These are phyloP conservation scores for Megaceryle alcyon DNA, from an alignment of 2,797 vertebrate species.

Conservation along the genomic window DNA sequence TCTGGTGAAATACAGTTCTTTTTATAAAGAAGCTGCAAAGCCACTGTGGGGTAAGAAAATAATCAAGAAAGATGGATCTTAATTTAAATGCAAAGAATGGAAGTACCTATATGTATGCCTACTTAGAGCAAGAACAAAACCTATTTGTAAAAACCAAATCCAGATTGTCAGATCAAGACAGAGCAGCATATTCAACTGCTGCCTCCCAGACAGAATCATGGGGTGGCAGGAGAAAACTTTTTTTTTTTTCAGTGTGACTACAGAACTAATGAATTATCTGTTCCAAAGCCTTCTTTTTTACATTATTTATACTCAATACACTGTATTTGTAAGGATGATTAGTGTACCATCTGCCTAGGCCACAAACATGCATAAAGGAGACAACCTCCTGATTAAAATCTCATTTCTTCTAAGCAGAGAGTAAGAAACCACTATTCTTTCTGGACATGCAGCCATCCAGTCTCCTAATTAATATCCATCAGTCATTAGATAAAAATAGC, in stretches of 20 bases:
- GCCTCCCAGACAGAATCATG: not conserved
- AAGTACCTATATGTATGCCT: not conserved
- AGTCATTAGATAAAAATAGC: not conserved
- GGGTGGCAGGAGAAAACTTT: not conserved
- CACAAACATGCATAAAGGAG: conserved; percentile 13
- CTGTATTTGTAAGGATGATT: conserved; percentile 13
- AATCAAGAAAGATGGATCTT: not conserved
- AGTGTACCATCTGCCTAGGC: conserved; percentile 14
- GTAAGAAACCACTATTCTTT: not conserved
- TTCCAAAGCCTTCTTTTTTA: not conserved
- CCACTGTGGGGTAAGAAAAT: fast-evolving
- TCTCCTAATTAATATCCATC: conserved; percentile 38
- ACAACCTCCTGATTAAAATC: conserved; percentile 31
- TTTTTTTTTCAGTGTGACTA: not conserved
- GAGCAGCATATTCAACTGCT: not conserved
- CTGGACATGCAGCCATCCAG: conserved; percentile 1
- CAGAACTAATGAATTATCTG: conserved; percentile 4
- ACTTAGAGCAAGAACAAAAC: not conserved
- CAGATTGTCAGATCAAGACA: not conserved
- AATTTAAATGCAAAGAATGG: not conserved
- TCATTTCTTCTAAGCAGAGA: not conserved
- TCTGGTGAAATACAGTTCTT: not conserved
- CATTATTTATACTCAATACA: conserved; percentile 13
- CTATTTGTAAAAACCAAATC: not conserved
- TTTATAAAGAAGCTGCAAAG: not conserved